Evolutionary conservation across 2,888 invertebrate genomes (phyloP).

Genomic region (Holacanthella duospinosa): DNA sequence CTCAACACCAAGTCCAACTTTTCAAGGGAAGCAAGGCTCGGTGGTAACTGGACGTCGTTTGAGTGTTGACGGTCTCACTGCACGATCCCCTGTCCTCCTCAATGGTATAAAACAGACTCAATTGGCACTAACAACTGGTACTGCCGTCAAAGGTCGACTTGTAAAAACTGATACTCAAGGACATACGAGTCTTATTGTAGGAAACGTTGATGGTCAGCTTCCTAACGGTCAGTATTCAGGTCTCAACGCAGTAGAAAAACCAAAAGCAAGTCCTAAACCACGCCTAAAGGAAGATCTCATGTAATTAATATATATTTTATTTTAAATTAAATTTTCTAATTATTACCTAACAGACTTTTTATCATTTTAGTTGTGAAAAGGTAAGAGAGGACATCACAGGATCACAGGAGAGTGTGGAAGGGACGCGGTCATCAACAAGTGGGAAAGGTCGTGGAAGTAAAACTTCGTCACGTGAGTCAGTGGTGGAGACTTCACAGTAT

Average conservation of each 20-base stretch:
- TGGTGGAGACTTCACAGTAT: constrained; percentile 44
- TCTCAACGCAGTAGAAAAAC: background rate
- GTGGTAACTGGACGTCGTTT: background rate
- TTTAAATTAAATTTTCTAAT: background rate
- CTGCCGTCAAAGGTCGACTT: background rate
- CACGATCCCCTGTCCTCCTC: background rate
- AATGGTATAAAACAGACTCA: background rate
- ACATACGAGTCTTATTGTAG: background rate
- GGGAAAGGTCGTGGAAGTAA: constrained; percentile 56
- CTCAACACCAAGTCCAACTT: background rate
- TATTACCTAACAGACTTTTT: background rate
- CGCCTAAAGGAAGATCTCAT: background rate
- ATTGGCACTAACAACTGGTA: background rate
- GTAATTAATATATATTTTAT: background rate
- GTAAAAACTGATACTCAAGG: background rate
- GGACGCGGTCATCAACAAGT: constrained; percentile 68
- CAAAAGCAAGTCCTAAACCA: background rate
- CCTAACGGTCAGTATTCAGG: background rate
- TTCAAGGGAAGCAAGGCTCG: background rate
- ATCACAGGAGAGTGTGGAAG: constrained; percentile 31
- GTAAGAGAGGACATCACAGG: constrained; percentile 28
- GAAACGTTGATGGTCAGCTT: background rate
- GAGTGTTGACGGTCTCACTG: background rate
- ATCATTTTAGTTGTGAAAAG: constrained; percentile 12
- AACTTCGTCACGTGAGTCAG: constrained; percentile 34